phyloP scores from a whole-genome alignment of 1,140 invertebrate species.

The Drosophila nasuta region DNA sequence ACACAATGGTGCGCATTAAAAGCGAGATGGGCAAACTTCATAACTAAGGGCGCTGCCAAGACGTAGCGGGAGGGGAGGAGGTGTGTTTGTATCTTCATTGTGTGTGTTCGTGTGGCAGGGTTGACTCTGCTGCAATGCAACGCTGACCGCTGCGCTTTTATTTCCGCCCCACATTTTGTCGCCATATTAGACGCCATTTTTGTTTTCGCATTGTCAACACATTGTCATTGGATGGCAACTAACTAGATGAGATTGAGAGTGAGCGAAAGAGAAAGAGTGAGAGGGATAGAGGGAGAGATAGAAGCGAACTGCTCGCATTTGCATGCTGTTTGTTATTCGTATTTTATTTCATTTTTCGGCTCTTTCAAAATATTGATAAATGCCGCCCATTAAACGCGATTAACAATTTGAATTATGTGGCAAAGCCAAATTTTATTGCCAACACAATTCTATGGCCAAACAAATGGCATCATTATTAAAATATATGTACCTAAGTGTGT shows the following conservation, averaged over 20 bases:
- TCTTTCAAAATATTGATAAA: slow-evolving; percentile 77
- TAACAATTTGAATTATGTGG: slow-evolving; percentile 83
- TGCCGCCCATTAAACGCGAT: slow-evolving; percentile 83
- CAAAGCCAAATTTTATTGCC: slow-evolving; percentile 83
- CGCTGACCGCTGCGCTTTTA: slow-evolving; percentile 79
- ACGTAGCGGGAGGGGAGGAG: neutral
- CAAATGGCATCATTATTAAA: slow-evolving; percentile 82
- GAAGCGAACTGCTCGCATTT: slow-evolving; percentile 37
- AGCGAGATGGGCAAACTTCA: slow-evolving; percentile 58
- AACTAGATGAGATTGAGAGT: slow-evolving; percentile 15
- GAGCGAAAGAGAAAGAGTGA: neutral
- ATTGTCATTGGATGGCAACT: slow-evolving; percentile 51
- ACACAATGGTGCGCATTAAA: slow-evolving; percentile 85
- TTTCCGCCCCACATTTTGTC: slow-evolving; percentile 63
- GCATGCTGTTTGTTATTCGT: slow-evolving; percentile 55
- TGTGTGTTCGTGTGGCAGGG: neutral
- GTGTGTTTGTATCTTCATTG: too few relatives aligned
- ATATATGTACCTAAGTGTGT: slow-evolving; percentile 52
- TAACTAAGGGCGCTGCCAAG: slow-evolving; percentile 56
- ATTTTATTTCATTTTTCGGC: neutral
- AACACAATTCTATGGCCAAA: slow-evolving; percentile 78
- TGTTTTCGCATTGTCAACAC: slow-evolving; percentile 73
- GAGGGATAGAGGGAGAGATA: neutral
- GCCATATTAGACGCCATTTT: slow-evolving; percentile 76
- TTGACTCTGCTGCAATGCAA: slow-evolving; percentile 38